These are phyloP conservation scores for Lacanobia wlatinum DNA, from an alignment of 2,888 invertebrate species.

Conservation along the genomic window DNA sequence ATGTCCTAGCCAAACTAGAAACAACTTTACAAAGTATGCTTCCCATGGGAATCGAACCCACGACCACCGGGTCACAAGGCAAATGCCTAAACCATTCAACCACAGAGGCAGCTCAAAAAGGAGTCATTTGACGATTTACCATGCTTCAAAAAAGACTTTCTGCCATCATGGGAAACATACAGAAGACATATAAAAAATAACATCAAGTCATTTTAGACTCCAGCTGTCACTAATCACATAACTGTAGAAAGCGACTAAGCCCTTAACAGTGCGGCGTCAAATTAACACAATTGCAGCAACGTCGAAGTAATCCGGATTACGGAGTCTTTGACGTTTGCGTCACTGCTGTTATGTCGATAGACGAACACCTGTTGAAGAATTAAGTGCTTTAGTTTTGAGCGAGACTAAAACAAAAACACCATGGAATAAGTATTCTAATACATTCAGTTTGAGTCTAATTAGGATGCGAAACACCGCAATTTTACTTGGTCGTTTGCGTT, in stretches of 20 bases:
- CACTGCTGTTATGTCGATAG: slow-evolving; percentile 38
- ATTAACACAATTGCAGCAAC: slow-evolving; percentile 55
- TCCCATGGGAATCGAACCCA: too few species aligned
- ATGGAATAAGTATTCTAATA: not conserved
- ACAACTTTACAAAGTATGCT: too few species aligned
- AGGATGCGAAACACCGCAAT: not conserved
- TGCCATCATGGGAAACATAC: too few species aligned
- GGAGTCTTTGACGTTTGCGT: slow-evolving; percentile 30
- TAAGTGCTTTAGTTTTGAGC: not conserved
- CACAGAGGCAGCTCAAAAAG: too few species aligned
- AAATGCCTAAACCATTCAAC: too few species aligned
- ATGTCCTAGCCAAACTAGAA: too few species aligned
- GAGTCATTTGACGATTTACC: too few species aligned
- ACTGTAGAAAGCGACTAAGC: slow-evolving; percentile 57
- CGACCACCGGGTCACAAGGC: too few species aligned
- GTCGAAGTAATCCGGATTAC: slow-evolving; percentile 60
- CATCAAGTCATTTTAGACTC: not conserved
- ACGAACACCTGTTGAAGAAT: slow-evolving; percentile 30
- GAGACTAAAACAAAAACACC: not conserved
- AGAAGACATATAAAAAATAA: too few species aligned
- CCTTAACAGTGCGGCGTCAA: slow-evolving; percentile 31
- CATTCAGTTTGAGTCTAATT: not conserved
- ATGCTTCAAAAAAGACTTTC: too few species aligned
- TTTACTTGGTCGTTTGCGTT: too few species aligned
- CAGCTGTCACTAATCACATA: slow-evolving; percentile 35